Percentiles rank a stretch among this genome's conserved stretches.
phyloP scores from a whole-genome alignment of 2,888 invertebrate genomes.

The Drosophila basisetae region DNA sequence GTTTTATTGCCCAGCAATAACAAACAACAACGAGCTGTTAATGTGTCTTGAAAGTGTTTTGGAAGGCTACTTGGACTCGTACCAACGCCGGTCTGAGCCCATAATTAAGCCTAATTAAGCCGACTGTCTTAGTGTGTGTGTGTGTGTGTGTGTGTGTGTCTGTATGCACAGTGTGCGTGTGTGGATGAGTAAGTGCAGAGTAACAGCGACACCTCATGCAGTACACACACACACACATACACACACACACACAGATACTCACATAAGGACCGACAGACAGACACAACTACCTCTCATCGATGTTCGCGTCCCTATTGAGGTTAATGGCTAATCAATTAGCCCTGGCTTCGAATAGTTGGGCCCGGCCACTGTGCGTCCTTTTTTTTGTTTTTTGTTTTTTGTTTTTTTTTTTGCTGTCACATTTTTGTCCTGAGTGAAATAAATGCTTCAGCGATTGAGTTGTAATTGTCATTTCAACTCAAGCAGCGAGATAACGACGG shows the following conservation, averaged over 20 bases:
- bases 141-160: constrained; percentile 17
- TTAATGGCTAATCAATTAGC: constrained; percentile 79
- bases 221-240: neutral
- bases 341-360: constrained; percentile 36
- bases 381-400: neutral
- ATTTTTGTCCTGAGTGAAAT: constrained; percentile 31
- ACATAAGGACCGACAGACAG: neutral
- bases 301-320: constrained; percentile 62
- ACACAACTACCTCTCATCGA: constrained; percentile 12
- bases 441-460: constrained; percentile 67
- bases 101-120: constrained; percentile 80
- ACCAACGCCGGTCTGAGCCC: constrained; percentile 45
- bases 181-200: too few species aligned
- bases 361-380: constrained; percentile 34
- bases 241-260: neutral
- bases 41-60: constrained; percentile 71
- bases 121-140: constrained; percentile 31
- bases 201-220: too few species aligned
- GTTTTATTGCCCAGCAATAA: constrained; percentile 63
- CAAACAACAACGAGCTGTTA: constrained; percentile 65
- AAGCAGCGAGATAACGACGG: constrained; percentile 37
- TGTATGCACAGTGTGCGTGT: too few species aligned
- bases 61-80: constrained; percentile 56
- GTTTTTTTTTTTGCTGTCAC: neutral
- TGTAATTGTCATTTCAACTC: constrained; percentile 63